Percentiles rank a stretch among this genome's conserved stretches.
These are phyloP conservation scores for Drosophila melanogaster DNA, from an alignment of 1,140 invertebrate species.

Conservation along the genomic window DNA sequence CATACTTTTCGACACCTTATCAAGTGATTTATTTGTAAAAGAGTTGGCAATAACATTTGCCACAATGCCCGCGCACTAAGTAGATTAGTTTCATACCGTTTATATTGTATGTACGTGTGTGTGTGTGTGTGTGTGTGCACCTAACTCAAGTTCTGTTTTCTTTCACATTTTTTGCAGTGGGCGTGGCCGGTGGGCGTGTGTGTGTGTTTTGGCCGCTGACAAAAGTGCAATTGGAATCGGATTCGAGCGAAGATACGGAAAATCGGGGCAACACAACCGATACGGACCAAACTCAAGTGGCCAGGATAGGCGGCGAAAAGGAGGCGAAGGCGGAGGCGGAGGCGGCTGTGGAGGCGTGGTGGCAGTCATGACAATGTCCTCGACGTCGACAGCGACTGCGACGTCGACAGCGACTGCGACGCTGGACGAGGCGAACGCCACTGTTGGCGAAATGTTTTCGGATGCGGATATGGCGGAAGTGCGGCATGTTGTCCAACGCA, in stretches of 20 bases:
- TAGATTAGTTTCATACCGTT: no score
- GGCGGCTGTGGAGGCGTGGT: background rate
- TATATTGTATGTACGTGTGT: no score
- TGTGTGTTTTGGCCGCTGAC: slow-evolving; percentile 12
- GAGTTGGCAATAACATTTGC: no score
- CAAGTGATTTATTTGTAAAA: no score
- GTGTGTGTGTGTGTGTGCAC: no score
- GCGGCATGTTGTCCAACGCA: slow-evolving; percentile 86
- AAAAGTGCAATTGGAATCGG: slow-evolving; percentile 49
- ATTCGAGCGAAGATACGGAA: slow-evolving; percentile 18
- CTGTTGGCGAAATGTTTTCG: slow-evolving; percentile 73
- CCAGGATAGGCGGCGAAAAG: slow-evolving; percentile 30
- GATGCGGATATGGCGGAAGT: slow-evolving; percentile 80
- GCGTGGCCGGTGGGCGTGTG: slow-evolving; percentile 20
- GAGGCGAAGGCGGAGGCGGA: background rate
- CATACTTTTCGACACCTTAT: no score
- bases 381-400: slow-evolving; percentile 29
- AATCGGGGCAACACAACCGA: slow-evolving; percentile 24
- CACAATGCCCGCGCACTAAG: no score
- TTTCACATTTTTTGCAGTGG: background rate
- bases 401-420: slow-evolving; percentile 7
- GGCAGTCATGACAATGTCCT: slow-evolving; percentile 46
- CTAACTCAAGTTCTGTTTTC: background rate
- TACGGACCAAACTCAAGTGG: slow-evolving; percentile 35
- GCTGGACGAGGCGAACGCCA: slow-evolving; percentile 28